Conservation (phyloP, 2,888 invertebrate species). For the Trileptium ribeirensis region DNA sequence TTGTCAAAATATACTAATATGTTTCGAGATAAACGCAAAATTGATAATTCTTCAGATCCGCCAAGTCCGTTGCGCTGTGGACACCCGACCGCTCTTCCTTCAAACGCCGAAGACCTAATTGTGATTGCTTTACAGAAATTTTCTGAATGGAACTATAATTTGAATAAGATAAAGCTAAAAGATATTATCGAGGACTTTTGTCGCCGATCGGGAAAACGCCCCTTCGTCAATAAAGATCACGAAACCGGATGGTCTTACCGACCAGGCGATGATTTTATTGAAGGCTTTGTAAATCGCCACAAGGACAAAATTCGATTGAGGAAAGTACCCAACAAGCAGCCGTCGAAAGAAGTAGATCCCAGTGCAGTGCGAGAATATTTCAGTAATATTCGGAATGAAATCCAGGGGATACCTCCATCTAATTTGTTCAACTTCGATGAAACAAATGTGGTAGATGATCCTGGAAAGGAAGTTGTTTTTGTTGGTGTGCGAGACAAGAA, state of each 20-base stretch:
- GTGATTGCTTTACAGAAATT: not conserved
- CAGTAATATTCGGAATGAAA: not conserved
- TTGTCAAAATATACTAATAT: not conserved
- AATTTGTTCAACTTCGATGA: not conserved
- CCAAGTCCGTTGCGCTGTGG: not conserved
- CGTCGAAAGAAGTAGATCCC: not conserved
- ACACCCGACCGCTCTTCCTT: not conserved
- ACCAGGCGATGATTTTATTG: not conserved
- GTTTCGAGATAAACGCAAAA: not conserved
- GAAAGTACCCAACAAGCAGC: not conserved
- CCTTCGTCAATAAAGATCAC: not conserved
- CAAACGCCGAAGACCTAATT: not conserved
- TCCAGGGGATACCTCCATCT: not conserved
- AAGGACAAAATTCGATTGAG: not conserved
- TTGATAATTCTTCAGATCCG: not conserved
- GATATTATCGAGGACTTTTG: not conserved
- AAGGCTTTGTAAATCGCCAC: not conserved
- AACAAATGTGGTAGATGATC: not conserved
- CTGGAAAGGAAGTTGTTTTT: not conserved
- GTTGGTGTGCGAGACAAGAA: too few relatives aligned
- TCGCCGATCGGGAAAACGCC: not conserved
- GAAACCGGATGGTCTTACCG: not conserved
- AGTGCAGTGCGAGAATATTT: not conserved
- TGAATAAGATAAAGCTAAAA: not conserved
- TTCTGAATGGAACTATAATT: not conserved